Percentiles rank a stretch among this genome's conserved stretches.
Conservation (phyloP, 2,797 vertebrate genomes). For the Oophaga sylvatica region DNA sequence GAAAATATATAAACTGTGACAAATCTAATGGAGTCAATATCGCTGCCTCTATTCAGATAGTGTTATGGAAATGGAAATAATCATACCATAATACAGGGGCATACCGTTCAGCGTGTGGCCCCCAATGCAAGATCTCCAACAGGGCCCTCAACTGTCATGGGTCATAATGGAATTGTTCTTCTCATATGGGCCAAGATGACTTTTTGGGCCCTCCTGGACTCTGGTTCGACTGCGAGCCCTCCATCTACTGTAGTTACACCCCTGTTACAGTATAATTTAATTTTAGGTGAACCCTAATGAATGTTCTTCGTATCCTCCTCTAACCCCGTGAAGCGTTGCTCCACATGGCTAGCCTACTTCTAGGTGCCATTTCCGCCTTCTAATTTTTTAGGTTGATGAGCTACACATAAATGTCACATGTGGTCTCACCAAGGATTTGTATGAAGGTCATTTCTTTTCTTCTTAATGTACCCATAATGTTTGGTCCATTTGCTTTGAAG, state of each 20-base stretch:
- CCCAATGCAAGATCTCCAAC: too few relatives aligned
- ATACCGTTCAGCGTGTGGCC: too few relatives aligned
- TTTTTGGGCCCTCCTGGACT: too few relatives aligned
- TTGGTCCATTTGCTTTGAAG: constrained; percentile 10
- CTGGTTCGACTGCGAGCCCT: too few relatives aligned
- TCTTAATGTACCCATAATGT: not conserved
- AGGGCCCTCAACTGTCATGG: too few relatives aligned
- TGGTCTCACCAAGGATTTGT: not conserved
- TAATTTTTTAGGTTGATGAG: not conserved
- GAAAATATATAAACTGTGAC: too few relatives aligned
- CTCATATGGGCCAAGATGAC: too few relatives aligned
- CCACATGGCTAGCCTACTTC: not conserved
- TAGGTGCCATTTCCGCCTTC: not conserved
- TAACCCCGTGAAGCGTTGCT: not conserved
- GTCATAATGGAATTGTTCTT: too few relatives aligned
- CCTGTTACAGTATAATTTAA: not conserved
- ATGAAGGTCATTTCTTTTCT: not conserved
- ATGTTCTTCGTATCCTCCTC: not conserved
- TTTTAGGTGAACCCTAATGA: not conserved
- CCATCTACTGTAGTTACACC: too few relatives aligned
- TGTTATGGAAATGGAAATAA: not conserved
- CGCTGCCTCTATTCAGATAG: too few relatives aligned
- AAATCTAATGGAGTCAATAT: too few relatives aligned
- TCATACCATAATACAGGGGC: not conserved
- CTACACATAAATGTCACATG: not conserved